Evolutionary conservation across 2,113 vertebrate species (phyloP).

Genomic region (Pitta sordida): DNA sequence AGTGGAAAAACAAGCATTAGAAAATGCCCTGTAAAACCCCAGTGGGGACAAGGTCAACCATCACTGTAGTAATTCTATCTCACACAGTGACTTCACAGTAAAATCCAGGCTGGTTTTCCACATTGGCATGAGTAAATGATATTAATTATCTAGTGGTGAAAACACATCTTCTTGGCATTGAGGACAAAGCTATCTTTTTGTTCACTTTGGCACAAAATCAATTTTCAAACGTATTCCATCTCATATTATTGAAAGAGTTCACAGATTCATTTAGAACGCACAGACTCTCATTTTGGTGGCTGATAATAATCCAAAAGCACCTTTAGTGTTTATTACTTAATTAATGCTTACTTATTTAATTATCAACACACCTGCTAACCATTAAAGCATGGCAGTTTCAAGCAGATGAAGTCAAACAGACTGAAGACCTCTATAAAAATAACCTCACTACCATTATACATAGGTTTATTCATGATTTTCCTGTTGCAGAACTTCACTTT

Average conservation of each 20-base stretch:
- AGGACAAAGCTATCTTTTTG: constrained; percentile 6
- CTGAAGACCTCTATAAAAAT: background rate
- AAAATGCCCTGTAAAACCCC: background rate
- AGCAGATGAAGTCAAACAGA: background rate
- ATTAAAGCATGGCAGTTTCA: background rate
- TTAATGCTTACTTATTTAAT: background rate
- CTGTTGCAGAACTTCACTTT: background rate
- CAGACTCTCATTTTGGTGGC: background rate
- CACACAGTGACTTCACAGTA: background rate
- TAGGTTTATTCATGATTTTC: background rate
- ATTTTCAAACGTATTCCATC: background rate
- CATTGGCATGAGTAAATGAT: background rate
- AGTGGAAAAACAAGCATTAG: background rate
- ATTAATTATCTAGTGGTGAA: constrained; percentile 11
- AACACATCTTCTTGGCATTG: background rate
- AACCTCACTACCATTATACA: background rate
- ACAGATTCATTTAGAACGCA: background rate
- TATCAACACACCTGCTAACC: background rate
- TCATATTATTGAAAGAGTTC: background rate
- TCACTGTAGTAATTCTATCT: background rate
- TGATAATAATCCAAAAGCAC: background rate
- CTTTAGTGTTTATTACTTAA: background rate
- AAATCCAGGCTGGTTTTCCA: constrained; percentile 10
- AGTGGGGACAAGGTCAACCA: background rate
- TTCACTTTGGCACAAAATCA: background rate